Conservation (phyloP, 2,888 invertebrate species). For the Lottia gigantea region DNA sequence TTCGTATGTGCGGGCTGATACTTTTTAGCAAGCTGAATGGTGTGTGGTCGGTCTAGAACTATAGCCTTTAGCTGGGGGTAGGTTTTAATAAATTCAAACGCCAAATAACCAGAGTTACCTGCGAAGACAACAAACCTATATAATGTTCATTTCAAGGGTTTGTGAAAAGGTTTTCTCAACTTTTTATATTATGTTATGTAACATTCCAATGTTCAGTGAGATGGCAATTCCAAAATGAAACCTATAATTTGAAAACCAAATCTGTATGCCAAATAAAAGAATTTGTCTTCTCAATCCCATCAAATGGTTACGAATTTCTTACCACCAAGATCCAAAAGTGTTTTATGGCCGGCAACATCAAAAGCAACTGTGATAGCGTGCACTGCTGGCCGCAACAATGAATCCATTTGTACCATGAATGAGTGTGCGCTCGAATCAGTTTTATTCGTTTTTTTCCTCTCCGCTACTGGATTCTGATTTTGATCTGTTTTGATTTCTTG, state of each 20-base stretch:
- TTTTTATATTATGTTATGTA: too few relatives aligned
- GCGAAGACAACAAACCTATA: neutral
- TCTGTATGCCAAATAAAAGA: too few relatives aligned
- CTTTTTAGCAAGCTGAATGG: constrained; percentile 73
- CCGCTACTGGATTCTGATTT: constrained; percentile 12
- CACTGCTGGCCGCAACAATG: constrained; percentile 42
- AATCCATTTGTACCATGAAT: constrained; percentile 49
- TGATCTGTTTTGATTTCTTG: neutral
- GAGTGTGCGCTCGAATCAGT: constrained; percentile 30
- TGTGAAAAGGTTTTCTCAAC: too few relatives aligned
- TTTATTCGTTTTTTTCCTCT: constrained; percentile 6
- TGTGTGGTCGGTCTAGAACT: constrained; percentile 71
- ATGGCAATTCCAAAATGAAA: too few relatives aligned
- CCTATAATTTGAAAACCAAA: too few relatives aligned
- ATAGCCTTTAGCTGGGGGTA: constrained; percentile 46
- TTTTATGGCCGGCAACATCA: constrained; percentile 48
- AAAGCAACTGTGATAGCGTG: constrained; percentile 42
- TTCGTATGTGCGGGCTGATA: constrained; percentile 36
- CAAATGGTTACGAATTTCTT: neutral
- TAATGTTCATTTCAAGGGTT: too few relatives aligned
- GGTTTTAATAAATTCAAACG: constrained; percentile 37
- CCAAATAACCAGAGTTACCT: constrained; percentile 54
- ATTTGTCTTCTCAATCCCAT: too few relatives aligned
- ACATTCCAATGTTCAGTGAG: too few relatives aligned
- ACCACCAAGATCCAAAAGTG: constrained; percentile 55